Evolutionary conservation across 1,140 invertebrate genomes (phyloP).

Genomic region (Leguminivora glycinivorella): DNA sequence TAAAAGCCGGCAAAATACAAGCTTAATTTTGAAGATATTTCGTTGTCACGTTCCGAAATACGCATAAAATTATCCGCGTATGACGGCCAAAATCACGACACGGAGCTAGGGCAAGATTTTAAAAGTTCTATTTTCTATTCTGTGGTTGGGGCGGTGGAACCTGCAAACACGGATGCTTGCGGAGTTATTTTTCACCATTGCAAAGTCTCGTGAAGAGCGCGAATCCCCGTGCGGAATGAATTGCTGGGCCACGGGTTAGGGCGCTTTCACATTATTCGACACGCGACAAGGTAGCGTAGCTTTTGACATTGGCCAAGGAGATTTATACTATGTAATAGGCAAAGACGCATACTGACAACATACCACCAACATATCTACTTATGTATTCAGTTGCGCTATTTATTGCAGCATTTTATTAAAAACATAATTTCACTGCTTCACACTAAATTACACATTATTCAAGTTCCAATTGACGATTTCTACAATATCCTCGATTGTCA

Average conservation of each 20-base stretch:
- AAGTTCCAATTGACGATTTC: too few relatives aligned
- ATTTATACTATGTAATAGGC: too few relatives aligned
- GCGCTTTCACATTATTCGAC: not conserved
- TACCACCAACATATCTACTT: too few relatives aligned
- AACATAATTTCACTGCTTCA: too few relatives aligned
- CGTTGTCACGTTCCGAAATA: not conserved
- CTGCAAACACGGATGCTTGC: slow-evolving; percentile 33
- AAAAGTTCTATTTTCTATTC: slow-evolving; percentile 25
- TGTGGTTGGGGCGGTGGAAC: slow-evolving; percentile 6
- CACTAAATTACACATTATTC: too few relatives aligned
- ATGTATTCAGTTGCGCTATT: too few relatives aligned
- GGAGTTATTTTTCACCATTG: slow-evolving; percentile 45
- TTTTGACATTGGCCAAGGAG: not conserved
- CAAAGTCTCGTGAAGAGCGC: slow-evolving; percentile 36
- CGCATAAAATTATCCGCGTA: slow-evolving; percentile 22
- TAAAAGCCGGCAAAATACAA: too few relatives aligned
- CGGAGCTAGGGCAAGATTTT: slow-evolving; percentile 13
- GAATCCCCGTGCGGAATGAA: slow-evolving; percentile 34
- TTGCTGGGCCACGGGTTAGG: slow-evolving; percentile 28
- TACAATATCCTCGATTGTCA: too few relatives aligned
- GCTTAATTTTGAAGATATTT: slow-evolving; percentile 5
- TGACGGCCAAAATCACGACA: slow-evolving; percentile 1
- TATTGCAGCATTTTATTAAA: too few relatives aligned
- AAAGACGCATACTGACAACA: too few relatives aligned
- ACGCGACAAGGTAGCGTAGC: not conserved